phyloP scores from a whole-genome alignment of 2,797 vertebrate genomes.

The Hydrocynus forskahlii region DNA sequence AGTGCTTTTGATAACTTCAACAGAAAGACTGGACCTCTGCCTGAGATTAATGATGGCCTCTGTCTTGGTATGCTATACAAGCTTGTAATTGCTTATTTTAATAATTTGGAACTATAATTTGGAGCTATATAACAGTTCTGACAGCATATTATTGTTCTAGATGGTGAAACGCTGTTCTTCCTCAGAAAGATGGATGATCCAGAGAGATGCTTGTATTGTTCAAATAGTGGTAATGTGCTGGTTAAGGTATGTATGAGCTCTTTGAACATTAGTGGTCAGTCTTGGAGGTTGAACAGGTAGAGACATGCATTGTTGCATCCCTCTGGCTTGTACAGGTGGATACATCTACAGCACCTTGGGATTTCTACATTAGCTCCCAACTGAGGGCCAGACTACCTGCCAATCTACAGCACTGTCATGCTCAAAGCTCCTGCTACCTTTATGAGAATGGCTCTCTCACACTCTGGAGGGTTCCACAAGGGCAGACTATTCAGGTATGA shows the following conservation, averaged over 20 bases:
- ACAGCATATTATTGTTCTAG: slow-evolving; percentile 62
- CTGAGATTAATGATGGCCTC: slow-evolving; percentile 69
- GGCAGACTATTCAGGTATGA: slow-evolving; percentile 43
- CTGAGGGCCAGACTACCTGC: slow-evolving; percentile 46
- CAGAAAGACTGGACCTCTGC: slow-evolving; percentile 71
- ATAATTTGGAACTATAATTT: neutral
- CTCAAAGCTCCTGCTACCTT: slow-evolving; percentile 62
- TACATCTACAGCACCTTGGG: slow-evolving; percentile 61
- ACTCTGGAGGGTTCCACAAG: slow-evolving; percentile 53
- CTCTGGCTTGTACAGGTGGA: slow-evolving; percentile 60
- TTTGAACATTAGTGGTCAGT: neutral
- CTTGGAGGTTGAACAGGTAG: neutral
- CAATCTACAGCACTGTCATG: slow-evolving; percentile 11
- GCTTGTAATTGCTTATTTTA: neutral
- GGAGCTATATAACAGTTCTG: too few relatives aligned
- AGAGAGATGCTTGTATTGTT: slow-evolving; percentile 71
- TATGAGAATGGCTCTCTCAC: slow-evolving; percentile 67
- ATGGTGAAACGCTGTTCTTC: slow-evolving; percentile 70
- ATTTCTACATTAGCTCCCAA: slow-evolving; percentile 63
- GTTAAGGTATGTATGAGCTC: slow-evolving; percentile 78
- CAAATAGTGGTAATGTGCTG: slow-evolving; percentile 59
- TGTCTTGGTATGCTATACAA: slow-evolving; percentile 73
- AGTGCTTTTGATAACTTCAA: slow-evolving; percentile 67
- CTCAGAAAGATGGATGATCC: slow-evolving; percentile 65
- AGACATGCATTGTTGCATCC: neutral